Evolutionary conservation across 2,888 invertebrate genomes (phyloP), one percentile per base, ranked within the genome.

Genomic region (Junonia oenone): DNA sequence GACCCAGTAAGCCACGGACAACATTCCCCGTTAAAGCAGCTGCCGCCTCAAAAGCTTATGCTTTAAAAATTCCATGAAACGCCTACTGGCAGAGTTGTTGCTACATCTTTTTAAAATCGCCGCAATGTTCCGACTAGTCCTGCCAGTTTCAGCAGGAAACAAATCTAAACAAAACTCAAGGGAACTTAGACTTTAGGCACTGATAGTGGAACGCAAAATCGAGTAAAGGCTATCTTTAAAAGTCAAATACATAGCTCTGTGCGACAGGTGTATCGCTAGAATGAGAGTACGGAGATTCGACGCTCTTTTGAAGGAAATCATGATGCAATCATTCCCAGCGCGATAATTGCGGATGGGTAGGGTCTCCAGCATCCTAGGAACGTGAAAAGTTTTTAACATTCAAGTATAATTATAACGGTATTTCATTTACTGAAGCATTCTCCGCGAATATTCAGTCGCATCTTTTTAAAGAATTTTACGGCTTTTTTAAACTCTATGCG

Each of bases 11-110:
- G 75, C 78, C 70, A 73, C 69, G 69, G 80, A 80, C 72, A 73
- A 74, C 77, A 76, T 78, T 76, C 71, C 78, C 73, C 76, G 72
- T 76, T 76, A 78, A 63, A 67, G 67, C 64, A 62, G 70, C 73
- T 68, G 68, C 66, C 67, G 68, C 67, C 71, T 81, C 80, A 84
- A 83, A 82, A 79, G 75, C 69, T 63, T 65, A 62, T 65, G 66
- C 68, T 69, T 78, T 83, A 79, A 81, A 85, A 75, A 63, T 74
- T 78, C 81, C 75, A 83, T 80, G 75, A 76, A 78, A 73, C 68
- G 70, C 69, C 73, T 68, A 33, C 49, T 19, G 38, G 27, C 51
- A 37, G 43, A 27, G 52, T 45, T 50, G 45, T 47, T 50, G 46
- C 38, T 51, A 55, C 46, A 57, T 60, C 56, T 61, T 65, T 63